Percentiles rank a stretch among this genome's conserved stretches.
These are phyloP conservation scores for Euura saliciscinereae DNA, from an alignment of 1,140 invertebrate genomes.

Conservation along the genomic window DNA sequence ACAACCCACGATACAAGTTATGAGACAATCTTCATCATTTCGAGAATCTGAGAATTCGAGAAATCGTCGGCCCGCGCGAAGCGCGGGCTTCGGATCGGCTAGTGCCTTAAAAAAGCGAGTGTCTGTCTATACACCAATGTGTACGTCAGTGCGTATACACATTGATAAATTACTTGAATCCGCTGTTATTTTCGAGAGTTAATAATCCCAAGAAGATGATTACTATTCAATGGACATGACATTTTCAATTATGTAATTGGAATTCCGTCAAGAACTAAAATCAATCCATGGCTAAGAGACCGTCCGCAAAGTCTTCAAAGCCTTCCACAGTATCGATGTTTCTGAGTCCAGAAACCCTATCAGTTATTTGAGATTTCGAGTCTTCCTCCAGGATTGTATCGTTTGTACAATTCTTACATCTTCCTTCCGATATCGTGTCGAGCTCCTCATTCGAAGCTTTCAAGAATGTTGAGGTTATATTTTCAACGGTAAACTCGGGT, in stretches of 20 bases:
- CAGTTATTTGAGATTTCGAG: conserved; percentile 6
- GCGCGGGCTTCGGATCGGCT: too few relatives aligned
- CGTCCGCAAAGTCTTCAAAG: conserved; percentile 41
- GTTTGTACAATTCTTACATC: not conserved
- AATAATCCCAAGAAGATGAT: not conserved
- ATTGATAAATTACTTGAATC: too few relatives aligned
- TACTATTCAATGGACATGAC: too few relatives aligned
- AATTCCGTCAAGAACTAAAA: not conserved
- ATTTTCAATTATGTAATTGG: too few relatives aligned
- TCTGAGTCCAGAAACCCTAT: not conserved
- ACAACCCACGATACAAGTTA: too few relatives aligned
- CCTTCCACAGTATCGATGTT: conserved; percentile 36
- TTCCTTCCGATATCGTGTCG: not conserved
- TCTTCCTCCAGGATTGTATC: not conserved
- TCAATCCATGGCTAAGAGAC: conserved; percentile 33
- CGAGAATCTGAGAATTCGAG: too few relatives aligned
- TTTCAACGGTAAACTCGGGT: conserved; percentile 19
- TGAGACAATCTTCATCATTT: too few relatives aligned
- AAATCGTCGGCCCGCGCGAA: too few relatives aligned
- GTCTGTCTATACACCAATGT: not conserved
- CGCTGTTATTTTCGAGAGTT: too few relatives aligned
- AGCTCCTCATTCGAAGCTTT: not conserved
- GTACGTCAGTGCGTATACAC: too few relatives aligned
- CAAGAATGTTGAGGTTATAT: conserved; percentile 23
- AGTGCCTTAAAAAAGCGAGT: not conserved